These are phyloP conservation scores for Erethizon dorsatum DNA, from an alignment of 2,797 vertebrate genomes.

Conservation along the genomic window DNA sequence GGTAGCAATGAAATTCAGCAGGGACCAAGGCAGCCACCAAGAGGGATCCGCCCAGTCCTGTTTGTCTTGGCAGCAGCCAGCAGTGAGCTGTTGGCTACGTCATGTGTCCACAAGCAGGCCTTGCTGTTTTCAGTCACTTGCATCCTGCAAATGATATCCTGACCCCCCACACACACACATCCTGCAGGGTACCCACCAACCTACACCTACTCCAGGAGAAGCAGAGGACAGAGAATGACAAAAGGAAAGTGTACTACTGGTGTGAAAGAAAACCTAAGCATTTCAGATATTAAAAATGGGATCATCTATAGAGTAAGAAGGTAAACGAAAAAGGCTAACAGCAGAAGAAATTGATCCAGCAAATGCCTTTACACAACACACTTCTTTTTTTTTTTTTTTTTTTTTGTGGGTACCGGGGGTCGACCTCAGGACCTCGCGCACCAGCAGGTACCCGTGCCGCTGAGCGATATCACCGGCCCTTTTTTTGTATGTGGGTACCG, in stretches of 20 bases:
- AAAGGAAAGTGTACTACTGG: neutral
- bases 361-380: neutral
- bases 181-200: neutral
- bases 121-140: neutral
- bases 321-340: neutral
- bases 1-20: neutral
- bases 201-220: neutral
- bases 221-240: neutral
- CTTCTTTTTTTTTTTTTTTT: neutral
- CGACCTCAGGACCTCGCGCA: no score
- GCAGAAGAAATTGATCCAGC: neutral
- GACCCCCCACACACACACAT: no score
- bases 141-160: conserved; percentile 8
- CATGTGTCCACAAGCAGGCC: conserved; percentile 30
- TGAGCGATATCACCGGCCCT: no score
- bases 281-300: neutral
- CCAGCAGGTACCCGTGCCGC: no score
- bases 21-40: neutral
- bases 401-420: no score
- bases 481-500: no score
- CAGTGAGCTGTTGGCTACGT: neutral
- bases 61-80: conserved; percentile 50
- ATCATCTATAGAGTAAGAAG: neutral
- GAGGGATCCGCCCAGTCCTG: neutral
- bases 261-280: neutral